Base-by-base conservation (phyloP, 2,888 invertebrate genomes). In the Lasioglossum lativentre region DNA sequence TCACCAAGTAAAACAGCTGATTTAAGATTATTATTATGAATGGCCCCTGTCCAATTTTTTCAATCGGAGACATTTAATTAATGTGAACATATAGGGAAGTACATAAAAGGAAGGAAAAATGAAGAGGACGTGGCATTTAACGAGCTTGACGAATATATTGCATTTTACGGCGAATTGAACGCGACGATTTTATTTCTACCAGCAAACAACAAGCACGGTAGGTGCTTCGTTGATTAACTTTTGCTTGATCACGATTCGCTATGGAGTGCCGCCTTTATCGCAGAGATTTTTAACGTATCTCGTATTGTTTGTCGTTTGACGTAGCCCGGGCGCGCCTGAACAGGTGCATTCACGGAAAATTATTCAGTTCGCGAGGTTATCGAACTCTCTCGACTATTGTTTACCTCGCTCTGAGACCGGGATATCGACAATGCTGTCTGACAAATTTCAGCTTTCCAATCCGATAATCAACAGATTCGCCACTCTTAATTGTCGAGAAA, bases 171-270 rank as follows among this genome's bases (percentile, higher is more conserved):
- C n/a, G 1, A 4, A 56, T 23, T 10, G 14, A 63, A 38, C 23
- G 10, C 4, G 19, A 19, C 4, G 45, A 80, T 72, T 47, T 19
- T 34, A 70, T 81, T 68, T 45, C 2, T 72, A 52, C 27, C 34
- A 63, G 16, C 30, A 16, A n/a, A 10, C 27, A 16, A 56, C 68
- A 80, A 71, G 45, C 72, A 81, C 88, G 93, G 93, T 93, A 93
- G 91, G 93, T 92, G 84, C 76, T 74, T 87, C 77, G 89, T 89
- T 91, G 90, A 91, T 87, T 83, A 86, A 87, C 82, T 93, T 90
- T 86, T 86, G 92, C 91, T 93, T 92, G 77, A 90, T 91, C 90
- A 90, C 91, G 80, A 88, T 92, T 92, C 89, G 91, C 92, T 93
- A 89, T 72, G n/a, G 80, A 56, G 75, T 86, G 80, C 68, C 23